phyloP scores from a whole-genome alignment of 2,888 invertebrate species.

The Catocala nupta region DNA sequence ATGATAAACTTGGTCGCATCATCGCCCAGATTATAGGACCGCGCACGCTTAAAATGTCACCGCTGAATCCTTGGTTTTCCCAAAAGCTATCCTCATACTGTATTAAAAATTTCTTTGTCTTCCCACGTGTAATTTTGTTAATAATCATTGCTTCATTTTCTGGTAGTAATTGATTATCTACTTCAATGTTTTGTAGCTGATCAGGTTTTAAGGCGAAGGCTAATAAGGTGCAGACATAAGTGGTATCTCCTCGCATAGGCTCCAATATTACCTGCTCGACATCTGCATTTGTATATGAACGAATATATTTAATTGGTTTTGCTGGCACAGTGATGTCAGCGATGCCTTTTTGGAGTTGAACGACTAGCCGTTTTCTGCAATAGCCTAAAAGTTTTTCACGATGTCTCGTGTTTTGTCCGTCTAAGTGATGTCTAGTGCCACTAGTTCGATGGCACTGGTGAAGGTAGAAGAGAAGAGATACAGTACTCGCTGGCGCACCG shows the following conservation, averaged over 20 bases:
- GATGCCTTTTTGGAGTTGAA: constrained; percentile 70
- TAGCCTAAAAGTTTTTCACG: constrained; percentile 77
- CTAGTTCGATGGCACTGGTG: constrained; percentile 78
- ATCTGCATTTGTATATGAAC: constrained; percentile 62
- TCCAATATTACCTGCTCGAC: constrained; percentile 72
- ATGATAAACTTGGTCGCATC: constrained; percentile 71
- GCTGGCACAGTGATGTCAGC: constrained; percentile 70
- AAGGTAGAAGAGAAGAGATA: constrained; percentile 80
- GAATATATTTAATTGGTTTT: constrained; percentile 71
- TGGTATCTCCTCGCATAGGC: constrained; percentile 73
- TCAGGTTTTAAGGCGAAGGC: constrained; percentile 81
- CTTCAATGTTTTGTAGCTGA: constrained; percentile 68
- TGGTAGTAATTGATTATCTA: constrained; percentile 70
- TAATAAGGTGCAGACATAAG: constrained; percentile 75
- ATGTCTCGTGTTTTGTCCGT: constrained; percentile 72
- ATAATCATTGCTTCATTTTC: constrained; percentile 56
- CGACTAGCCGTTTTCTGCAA: constrained; percentile 68
- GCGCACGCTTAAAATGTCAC: constrained; percentile 78
- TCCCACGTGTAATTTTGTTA: constrained; percentile 63
- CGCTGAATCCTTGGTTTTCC: constrained; percentile 74
- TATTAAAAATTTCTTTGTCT: constrained; percentile 70
- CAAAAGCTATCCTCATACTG: constrained; percentile 77
- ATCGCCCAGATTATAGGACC: constrained; percentile 84
- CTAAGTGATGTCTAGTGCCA: constrained; percentile 70
- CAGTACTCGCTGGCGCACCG: constrained; percentile 68